Conservation (phyloP, 2,797 vertebrate species). For the Pelodytes ibericus region DNA sequence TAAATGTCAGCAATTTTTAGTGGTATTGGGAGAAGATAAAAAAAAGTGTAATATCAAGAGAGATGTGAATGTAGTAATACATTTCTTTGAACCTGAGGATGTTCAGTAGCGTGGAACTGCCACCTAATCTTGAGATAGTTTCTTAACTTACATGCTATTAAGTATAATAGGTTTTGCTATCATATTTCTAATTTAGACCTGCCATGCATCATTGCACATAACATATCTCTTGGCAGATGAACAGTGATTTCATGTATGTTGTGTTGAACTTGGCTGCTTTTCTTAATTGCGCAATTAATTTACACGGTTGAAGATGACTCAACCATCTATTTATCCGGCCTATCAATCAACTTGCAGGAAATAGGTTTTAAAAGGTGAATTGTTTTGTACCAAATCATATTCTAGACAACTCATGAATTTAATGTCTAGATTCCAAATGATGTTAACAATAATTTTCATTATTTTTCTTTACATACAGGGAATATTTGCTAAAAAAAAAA, state of each 20-base stretch:
- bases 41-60: no score
- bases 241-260: slow-evolving; percentile 44
- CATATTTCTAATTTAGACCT: slow-evolving; percentile 56
- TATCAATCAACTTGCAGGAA: no score
- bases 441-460: no score
- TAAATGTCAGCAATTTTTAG: no score
- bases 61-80: slow-evolving; percentile 38
- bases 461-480: no score
- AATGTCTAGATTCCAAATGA: no score
- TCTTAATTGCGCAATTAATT: slow-evolving; percentile 54
- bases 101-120: slow-evolving; percentile 53
- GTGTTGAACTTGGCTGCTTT: slow-evolving; percentile 59
- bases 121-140: slow-evolving; percentile 53
- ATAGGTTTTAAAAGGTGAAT: no score
- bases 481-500: no score
- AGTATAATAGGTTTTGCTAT: slow-evolving; percentile 54
- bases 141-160: slow-evolving; percentile 48
- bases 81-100: slow-evolving; percentile 60
- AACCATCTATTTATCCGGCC: no score
- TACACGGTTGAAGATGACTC: slow-evolving; percentile 14
- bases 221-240: slow-evolving; percentile 48
- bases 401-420: no score
- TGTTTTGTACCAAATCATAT: no score
- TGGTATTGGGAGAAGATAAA: no score
- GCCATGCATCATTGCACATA: slow-evolving; percentile 56